Conservation (phyloP, 2,888 invertebrate genomes). For the Liodrosophila aerea region DNA sequence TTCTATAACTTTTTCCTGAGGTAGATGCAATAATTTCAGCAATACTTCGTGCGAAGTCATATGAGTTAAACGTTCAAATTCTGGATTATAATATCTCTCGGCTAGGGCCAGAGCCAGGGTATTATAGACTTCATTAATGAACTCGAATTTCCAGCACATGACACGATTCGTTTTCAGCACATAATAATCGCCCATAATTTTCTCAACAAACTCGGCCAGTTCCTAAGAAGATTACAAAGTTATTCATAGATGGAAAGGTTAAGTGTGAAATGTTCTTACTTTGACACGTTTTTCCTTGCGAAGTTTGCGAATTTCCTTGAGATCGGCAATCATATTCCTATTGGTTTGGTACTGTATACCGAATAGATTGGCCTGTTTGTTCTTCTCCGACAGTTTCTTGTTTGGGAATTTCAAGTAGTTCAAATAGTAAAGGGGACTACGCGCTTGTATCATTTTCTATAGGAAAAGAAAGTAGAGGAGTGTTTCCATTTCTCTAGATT, state of each 20-base stretch:
- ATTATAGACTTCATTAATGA: slow-evolving; percentile 79
- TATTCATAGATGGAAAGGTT: neutral
- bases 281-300: slow-evolving; percentile 54
- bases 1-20: slow-evolving; percentile 66
- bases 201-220: slow-evolving; percentile 64
- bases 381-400: slow-evolving; percentile 52
- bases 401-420: slow-evolving; percentile 65
- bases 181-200: slow-evolving; percentile 78
- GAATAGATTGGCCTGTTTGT: slow-evolving; percentile 65
- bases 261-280: slow-evolving; percentile 48
- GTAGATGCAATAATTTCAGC: slow-evolving; percentile 52
- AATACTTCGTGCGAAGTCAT: slow-evolving; percentile 20
- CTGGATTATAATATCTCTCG: slow-evolving; percentile 64
- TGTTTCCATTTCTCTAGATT: neutral
- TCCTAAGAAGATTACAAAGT: slow-evolving; percentile 33
- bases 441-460: slow-evolving; percentile 80
- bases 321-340: slow-evolving; percentile 73
- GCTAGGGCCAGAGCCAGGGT: slow-evolving; percentile 70
- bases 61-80: neutral
- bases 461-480: neutral
- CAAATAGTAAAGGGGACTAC: slow-evolving; percentile 76
- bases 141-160: slow-evolving; percentile 81
- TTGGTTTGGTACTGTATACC: slow-evolving; percentile 79
- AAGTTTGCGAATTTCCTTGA: slow-evolving; percentile 62
- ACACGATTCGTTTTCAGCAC: slow-evolving; percentile 76